A percentile compares a stretch with the other conserved stretches of the same genome.
Conservation (phyloP, 2,888 invertebrate genomes). For the Coleophora flavipennella region DNA sequence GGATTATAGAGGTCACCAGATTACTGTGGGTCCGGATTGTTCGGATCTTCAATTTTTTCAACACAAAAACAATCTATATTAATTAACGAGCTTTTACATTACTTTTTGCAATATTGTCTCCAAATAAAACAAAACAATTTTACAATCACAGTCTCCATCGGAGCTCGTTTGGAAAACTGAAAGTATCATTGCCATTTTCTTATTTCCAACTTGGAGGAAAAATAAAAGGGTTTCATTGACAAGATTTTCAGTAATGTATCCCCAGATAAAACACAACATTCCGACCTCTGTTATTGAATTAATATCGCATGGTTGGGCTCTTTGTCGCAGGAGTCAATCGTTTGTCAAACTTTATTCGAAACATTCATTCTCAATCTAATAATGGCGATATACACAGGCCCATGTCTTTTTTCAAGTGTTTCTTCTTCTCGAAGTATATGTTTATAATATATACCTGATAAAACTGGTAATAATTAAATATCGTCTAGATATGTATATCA, state of each 20-base stretch:
- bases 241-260: conserved; percentile 7
- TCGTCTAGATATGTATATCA: too few relatives aligned
- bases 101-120: too few relatives aligned
- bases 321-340: conserved; percentile 54
- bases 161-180: too few relatives aligned
- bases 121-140: conserved; percentile 2
- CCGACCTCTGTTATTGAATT: conserved; percentile 54
- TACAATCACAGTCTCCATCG: background rate
- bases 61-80: too few relatives aligned
- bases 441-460: conserved; percentile 31
- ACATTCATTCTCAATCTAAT: conserved; percentile 53
- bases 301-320: conserved; percentile 46
- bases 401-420: conserved; percentile 35
- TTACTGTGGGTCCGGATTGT: too few relatives aligned
- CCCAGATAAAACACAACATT: conserved; percentile 34
- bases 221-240: conserved; percentile 5
- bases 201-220: too few relatives aligned
- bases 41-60: too few relatives aligned
- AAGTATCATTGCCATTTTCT: too few relatives aligned
- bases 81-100: too few relatives aligned
- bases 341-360: conserved; percentile 53
- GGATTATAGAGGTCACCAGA: too few relatives aligned
- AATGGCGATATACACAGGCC: conserved; percentile 17
- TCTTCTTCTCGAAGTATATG: too few relatives aligned
- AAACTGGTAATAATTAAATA: conserved; percentile 13